A percentile compares a stretch with the other conserved stretches of the same genome.
phyloP scores from a whole-genome alignment of 1,140 invertebrate species.

The Philotrypesis tridentata region DNA sequence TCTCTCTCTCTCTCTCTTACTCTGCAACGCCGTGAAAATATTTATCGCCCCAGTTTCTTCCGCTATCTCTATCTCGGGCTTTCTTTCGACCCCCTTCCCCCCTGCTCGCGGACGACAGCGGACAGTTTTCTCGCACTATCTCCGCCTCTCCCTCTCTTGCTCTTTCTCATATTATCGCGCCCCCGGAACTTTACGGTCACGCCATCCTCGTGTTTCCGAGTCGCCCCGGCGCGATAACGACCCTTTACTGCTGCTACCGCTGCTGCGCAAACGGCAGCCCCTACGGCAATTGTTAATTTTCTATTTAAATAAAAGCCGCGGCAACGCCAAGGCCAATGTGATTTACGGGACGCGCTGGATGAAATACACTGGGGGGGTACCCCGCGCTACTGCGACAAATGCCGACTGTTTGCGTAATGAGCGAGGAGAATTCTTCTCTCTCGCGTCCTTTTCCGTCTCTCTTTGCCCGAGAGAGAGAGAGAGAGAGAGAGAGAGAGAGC shows the following conservation, averaged over 20 bases:
- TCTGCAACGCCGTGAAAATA: not conserved
- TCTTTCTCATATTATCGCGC: not conserved
- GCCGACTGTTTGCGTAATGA: constrained; percentile 26
- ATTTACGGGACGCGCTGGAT: constrained; percentile 18
- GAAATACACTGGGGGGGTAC: constrained; percentile 18
- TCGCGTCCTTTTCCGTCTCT: not conserved
- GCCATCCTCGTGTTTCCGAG: constrained; percentile 20
- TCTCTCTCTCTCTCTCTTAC: no score
- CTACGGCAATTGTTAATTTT: constrained; percentile 37
- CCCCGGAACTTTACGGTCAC: constrained; percentile 22
- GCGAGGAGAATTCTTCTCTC: not conserved
- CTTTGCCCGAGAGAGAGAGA: no score
- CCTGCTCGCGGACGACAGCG: not conserved
- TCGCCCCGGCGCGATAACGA: constrained; percentile 29
- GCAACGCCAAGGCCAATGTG: not conserved
- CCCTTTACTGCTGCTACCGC: not conserved
- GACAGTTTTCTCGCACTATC: not conserved
- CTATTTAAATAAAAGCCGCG: constrained; percentile 29
- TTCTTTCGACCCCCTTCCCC: no score
- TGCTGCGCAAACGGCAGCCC: not conserved
- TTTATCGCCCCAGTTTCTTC: not conserved
- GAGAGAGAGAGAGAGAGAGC: no score
- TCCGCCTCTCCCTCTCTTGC: constrained; percentile 1
- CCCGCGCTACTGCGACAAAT: constrained; percentile 6
- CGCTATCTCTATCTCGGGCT: no score